phyloP scores from a whole-genome alignment of 2,113 vertebrate species.

The Oryzias woworae region DNA sequence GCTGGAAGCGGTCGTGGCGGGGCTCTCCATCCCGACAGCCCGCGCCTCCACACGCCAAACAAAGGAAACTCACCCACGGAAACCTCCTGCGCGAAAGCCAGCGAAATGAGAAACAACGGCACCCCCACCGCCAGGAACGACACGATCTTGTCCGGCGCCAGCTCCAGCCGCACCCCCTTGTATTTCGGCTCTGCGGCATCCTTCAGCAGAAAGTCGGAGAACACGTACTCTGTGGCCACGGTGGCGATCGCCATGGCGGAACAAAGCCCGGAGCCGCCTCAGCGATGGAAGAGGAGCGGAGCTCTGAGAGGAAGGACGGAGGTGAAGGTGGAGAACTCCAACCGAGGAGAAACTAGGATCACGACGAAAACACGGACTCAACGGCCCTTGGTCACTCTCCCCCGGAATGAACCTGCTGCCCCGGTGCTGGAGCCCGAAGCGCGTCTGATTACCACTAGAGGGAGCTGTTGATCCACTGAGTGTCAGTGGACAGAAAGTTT shows the following conservation, averaged over 20 bases:
- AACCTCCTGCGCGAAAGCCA: constrained; percentile 95
- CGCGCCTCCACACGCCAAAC: too few species aligned
- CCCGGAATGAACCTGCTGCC: constrained; percentile 32
- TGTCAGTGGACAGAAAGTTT: too few species aligned
- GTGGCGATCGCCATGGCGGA: constrained; percentile 90
- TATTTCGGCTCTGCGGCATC: constrained; percentile 86
- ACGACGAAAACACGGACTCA: background rate
- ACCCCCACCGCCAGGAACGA: constrained; percentile 89
- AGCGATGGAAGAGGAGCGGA: background rate
- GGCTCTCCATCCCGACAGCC: too few species aligned
- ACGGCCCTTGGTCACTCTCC: constrained; percentile 11
- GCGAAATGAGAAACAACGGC: constrained; percentile 93
- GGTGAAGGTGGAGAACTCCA: too few species aligned
- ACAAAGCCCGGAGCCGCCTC: constrained; percentile 29
- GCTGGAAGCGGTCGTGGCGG: too few species aligned
- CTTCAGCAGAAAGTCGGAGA: constrained; percentile 93
- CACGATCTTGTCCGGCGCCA: constrained; percentile 90
- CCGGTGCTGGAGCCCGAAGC: constrained; percentile 8
- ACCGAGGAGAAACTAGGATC: background rate
- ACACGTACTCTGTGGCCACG: constrained; percentile 93
- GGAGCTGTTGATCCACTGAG: background rate
- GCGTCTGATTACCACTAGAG: background rate
- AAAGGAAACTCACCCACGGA: constrained; percentile 84
- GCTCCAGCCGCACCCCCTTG: constrained; percentile 90
- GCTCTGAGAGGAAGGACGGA: too few species aligned